phyloP scores from a whole-genome alignment of 1,140 invertebrate species.

The Ceratina japonica region DNA sequence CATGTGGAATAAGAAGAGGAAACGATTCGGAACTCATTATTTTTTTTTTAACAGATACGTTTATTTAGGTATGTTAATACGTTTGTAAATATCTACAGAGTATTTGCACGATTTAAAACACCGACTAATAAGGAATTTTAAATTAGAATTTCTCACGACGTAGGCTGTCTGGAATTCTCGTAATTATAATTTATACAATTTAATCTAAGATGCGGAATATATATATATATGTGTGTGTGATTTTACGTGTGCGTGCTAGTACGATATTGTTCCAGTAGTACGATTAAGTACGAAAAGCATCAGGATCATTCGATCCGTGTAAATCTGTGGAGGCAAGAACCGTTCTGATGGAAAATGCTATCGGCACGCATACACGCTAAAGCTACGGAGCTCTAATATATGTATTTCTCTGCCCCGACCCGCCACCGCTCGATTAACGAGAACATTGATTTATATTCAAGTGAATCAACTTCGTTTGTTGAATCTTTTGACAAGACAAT shows the following conservation, averaged over 20 bases:
- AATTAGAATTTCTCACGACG: not conserved
- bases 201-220: not conserved
- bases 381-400: no score
- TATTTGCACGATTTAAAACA: constrained; percentile 4
- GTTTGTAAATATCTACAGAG: not conserved
- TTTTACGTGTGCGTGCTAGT: not conserved
- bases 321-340: not conserved
- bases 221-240: not conserved
- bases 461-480: not conserved
- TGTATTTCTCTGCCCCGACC: no score
- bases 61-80: not conserved
- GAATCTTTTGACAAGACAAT: not conserved
- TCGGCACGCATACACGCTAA: no score
- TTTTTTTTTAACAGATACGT: not conserved
- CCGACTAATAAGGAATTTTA: not conserved
- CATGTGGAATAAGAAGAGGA: no score
- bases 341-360: not conserved
- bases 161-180: not conserved
- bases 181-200: constrained; percentile 17
- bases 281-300: not conserved
- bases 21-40: not conserved
- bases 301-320: not conserved
- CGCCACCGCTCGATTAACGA: constrained; percentile 2
- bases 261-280: not conserved
- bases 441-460: not conserved